Percentiles rank a stretch among this genome's conserved stretches.
Conservation (phyloP, 2,888 invertebrate species). For the Leptura quadrifasciata region DNA sequence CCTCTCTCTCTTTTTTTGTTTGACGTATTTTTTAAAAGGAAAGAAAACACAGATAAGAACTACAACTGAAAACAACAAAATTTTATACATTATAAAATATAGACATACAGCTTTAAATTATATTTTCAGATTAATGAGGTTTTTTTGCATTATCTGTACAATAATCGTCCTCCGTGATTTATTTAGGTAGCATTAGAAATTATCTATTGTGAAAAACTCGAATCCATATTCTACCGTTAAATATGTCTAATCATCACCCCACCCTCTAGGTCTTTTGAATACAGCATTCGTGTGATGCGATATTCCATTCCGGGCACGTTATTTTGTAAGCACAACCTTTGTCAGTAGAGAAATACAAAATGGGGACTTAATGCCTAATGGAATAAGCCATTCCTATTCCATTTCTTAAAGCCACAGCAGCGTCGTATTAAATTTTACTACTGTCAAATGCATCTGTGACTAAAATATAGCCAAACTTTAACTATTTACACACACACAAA, state of each 20-base stretch:
- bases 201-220: constrained; percentile 8
- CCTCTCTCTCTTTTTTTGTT: too few species aligned
- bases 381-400: constrained; percentile 60
- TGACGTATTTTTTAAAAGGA: too few species aligned
- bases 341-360: constrained; percentile 63
- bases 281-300: constrained; percentile 50
- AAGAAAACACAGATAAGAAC: too few species aligned
- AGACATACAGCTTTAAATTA: too few species aligned
- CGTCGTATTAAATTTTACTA: constrained; percentile 67
- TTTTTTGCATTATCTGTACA: too few species aligned
- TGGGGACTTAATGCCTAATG: constrained; percentile 62
- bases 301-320: constrained; percentile 64
- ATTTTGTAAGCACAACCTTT: constrained; percentile 65
- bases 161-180: too few species aligned
- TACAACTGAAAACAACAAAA: too few species aligned
- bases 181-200: too few species aligned
- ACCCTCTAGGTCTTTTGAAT: constrained; percentile 33
- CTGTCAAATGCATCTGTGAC: constrained; percentile 68
- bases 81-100: too few species aligned
- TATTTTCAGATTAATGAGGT: too few species aligned
- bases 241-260: constrained; percentile 49
- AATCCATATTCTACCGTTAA: constrained; percentile 21
- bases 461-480: constrained; percentile 68
- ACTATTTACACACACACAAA: constrained; percentile 59
- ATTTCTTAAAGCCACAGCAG: constrained; percentile 63